Percentiles rank a stretch among this genome's conserved stretches.
These are phyloP conservation scores for Micrasema minimum DNA, from an alignment of 1,140 invertebrate species.

Conservation along the genomic window DNA sequence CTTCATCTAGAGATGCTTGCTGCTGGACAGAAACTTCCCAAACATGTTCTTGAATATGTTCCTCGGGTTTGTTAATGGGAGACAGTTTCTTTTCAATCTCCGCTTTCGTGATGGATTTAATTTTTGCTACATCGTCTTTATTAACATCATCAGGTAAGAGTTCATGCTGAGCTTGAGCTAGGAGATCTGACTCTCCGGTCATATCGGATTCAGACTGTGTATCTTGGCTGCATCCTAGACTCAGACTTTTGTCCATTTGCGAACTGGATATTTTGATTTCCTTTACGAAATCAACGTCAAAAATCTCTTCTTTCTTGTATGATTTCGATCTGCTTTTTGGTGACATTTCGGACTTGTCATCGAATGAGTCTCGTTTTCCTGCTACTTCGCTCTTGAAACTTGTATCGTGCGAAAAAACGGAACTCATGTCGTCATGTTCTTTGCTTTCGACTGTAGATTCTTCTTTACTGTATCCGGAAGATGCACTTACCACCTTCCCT, in stretches of 20 bases:
- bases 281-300: slow-evolving; percentile 67
- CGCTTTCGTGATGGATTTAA: slow-evolving; percentile 53
- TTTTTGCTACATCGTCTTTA: slow-evolving; percentile 59
- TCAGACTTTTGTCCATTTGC: slow-evolving; percentile 64
- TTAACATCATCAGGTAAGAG: slow-evolving; percentile 42
- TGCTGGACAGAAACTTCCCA: slow-evolving; percentile 74
- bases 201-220: slow-evolving; percentile 68
- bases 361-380: slow-evolving; percentile 61
- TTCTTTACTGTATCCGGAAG: slow-evolving; percentile 64
- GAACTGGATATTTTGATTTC: slow-evolving; percentile 66
- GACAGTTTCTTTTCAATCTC: slow-evolving; percentile 64
- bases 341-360: slow-evolving; percentile 58
- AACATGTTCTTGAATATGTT: slow-evolving; percentile 70
- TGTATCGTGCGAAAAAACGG: slow-evolving; percentile 64
- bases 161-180: slow-evolving; percentile 40
- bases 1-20: slow-evolving; percentile 59
- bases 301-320: slow-evolving; percentile 63
- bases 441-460: slow-evolving; percentile 67
- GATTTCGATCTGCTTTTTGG: slow-evolving; percentile 59
- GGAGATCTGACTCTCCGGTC: slow-evolving; percentile 61
- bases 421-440: slow-evolving; percentile 66
- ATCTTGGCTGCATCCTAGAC: slow-evolving; percentile 67
- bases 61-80: slow-evolving; percentile 68
- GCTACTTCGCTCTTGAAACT: slow-evolving; percentile 65
- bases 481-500: slow-evolving; percentile 63